Evolutionary conservation across 1,140 invertebrate genomes (phyloP).

Genomic region (Armadillidium nasatum): DNA sequence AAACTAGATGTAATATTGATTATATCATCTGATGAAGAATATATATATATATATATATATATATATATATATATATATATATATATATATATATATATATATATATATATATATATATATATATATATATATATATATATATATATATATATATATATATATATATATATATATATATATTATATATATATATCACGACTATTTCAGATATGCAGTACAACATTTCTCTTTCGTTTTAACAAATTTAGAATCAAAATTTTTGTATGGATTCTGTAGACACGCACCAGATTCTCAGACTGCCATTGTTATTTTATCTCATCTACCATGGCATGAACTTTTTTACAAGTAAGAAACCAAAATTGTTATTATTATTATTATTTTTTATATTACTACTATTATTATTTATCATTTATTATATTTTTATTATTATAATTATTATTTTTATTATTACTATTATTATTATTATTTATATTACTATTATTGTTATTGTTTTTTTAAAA

Average conservation of each 20-base stretch:
- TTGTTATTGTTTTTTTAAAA: too few relatives aligned
- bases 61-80: not conserved
- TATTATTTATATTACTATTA: not conserved
- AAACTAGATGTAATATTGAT: too few relatives aligned
- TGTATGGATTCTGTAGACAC: slow-evolving; percentile 90
- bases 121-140: too few relatives aligned
- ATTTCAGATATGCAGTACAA: slow-evolving; percentile 64
- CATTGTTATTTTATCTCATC: slow-evolving; percentile 71
- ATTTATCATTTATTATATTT: too few relatives aligned
- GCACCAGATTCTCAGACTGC: slow-evolving; percentile 73
- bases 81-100: too few relatives aligned
- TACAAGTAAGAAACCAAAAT: slow-evolving; percentile 59
- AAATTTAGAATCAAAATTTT: slow-evolving; percentile 87
- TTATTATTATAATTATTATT: not conserved
- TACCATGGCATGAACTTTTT: slow-evolving; percentile 94
- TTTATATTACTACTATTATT: not conserved
- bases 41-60: slow-evolving; percentile 15
- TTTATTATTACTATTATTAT: not conserved
- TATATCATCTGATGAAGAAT: too few relatives aligned
- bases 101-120: too few relatives aligned
- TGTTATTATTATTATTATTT: not conserved
- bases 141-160: too few relatives aligned
- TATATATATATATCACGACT: slow-evolving; percentile 19
- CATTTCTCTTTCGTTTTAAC: slow-evolving; percentile 92
- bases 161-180: too few relatives aligned